These are phyloP conservation scores for Steinernema carpocapsae DNA, from an alignment of 2,888 invertebrate genomes.

Conservation along the genomic window DNA sequence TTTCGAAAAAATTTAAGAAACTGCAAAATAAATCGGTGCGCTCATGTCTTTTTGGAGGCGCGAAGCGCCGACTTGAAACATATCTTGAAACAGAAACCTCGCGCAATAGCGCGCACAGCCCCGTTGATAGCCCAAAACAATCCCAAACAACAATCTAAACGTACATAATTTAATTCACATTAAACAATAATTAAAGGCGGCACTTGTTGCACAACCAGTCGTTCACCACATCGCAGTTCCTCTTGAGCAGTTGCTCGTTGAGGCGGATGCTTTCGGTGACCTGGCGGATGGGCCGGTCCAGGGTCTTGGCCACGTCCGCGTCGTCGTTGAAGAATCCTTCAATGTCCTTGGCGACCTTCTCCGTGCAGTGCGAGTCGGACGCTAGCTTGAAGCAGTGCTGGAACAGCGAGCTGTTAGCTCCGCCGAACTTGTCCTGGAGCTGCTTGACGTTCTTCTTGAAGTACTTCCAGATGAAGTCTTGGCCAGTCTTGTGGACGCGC, in stretches of 20 bases:
- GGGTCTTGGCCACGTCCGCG: slow-evolving; percentile 45
- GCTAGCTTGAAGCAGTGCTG: slow-evolving; percentile 49
- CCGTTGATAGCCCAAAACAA: too few relatives aligned
- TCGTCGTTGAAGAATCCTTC: slow-evolving; percentile 46
- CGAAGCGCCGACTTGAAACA: too few relatives aligned
- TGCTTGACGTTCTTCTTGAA: slow-evolving; percentile 59
- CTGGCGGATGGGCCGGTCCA: slow-evolving; percentile 63
- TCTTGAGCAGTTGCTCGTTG: slow-evolving; percentile 47
- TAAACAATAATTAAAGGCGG: neutral
- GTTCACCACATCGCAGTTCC: slow-evolving; percentile 18
- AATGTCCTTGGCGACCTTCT: slow-evolving; percentile 48
- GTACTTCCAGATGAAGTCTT: slow-evolving; percentile 59
- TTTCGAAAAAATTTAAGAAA: too few relatives aligned
- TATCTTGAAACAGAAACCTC: too few relatives aligned
- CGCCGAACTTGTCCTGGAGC: slow-evolving; percentile 58
- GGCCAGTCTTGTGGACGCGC: slow-evolving; percentile 45
- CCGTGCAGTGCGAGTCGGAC: slow-evolving; percentile 43
- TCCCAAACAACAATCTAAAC: neutral
- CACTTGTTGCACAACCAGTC: slow-evolving; percentile 31
- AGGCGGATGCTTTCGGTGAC: slow-evolving; percentile 51
- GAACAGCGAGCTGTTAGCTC: slow-evolving; percentile 60
- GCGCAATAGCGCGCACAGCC: too few relatives aligned
- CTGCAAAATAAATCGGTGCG: too few relatives aligned
- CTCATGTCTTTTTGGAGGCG: too few relatives aligned
- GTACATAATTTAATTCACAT: neutral